A percentile compares a stretch with the other conserved stretches of the same genome.
phyloP scores from a whole-genome alignment of 2,888 invertebrate genomes.

The Cataglyphis cursor region DNA sequence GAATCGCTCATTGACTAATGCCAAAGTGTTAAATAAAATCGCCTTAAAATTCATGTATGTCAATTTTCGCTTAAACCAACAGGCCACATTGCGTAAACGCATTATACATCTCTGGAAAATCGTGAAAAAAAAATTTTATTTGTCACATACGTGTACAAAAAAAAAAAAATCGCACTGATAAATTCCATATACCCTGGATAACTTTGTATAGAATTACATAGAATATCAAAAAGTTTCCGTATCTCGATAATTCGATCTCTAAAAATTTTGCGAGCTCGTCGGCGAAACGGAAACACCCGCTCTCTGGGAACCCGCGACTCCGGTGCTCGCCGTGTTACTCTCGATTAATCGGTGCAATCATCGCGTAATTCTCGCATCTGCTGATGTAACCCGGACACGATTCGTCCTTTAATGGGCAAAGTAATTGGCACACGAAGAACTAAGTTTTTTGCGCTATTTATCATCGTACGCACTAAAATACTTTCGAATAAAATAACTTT shows the following conservation, averaged over 20 bases:
- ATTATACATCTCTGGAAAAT: background rate
- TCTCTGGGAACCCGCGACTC: conserved; percentile 13
- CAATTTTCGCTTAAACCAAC: conserved; percentile 21
- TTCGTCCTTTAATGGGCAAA: conserved; percentile 35
- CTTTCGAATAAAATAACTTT: background rate
- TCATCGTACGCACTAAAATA: background rate
- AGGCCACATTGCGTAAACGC: background rate
- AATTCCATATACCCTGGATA: background rate
- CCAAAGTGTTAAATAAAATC: background rate
- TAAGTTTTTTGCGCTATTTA: background rate
- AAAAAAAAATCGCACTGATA: background rate
- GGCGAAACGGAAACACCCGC: background rate
- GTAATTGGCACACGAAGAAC: conserved; percentile 11
- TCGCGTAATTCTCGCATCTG: conserved; percentile 37
- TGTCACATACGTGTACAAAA: background rate
- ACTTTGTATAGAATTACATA: background rate
- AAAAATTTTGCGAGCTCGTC: background rate
- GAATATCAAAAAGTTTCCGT: background rate
- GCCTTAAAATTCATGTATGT: background rate
- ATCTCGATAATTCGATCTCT: background rate
- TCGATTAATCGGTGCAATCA: conserved; percentile 49
- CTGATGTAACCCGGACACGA: conserved; percentile 33
- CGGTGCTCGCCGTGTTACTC: background rate
- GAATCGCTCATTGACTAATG: background rate
- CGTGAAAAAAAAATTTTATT: background rate